phyloP scores from a whole-genome alignment of 2,888 invertebrate genomes.

The Amorpha juglandis region DNA sequence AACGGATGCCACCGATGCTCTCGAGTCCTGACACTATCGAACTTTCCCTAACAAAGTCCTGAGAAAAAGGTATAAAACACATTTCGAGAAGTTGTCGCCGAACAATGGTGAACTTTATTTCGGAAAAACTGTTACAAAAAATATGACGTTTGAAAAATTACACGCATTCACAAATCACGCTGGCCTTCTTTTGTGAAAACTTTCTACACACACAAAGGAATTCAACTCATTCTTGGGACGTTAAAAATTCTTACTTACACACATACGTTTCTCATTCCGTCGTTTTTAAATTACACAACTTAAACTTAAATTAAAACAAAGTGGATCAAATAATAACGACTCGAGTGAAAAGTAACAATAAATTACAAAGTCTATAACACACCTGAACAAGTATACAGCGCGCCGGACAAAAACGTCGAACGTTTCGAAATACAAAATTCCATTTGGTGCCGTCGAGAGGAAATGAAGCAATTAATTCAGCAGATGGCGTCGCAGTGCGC shows the following conservation, averaged over 20 bases:
- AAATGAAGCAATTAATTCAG: conserved; percentile 84
- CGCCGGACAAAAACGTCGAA: conserved; percentile 68
- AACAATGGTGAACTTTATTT: conserved; percentile 80
- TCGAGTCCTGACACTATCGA: conserved; percentile 67
- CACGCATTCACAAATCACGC: conserved; percentile 83
- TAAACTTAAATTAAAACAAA: conserved; percentile 6
- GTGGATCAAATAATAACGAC: conserved; percentile 31
- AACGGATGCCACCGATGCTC: conserved; percentile 59
- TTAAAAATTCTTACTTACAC: conserved; percentile 55
- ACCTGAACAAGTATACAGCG: conserved; percentile 68
- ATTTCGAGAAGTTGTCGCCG: conserved; percentile 71
- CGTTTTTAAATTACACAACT: conserved; percentile 39
- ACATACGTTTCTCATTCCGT: conserved; percentile 41
- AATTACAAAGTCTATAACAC: conserved; percentile 68
- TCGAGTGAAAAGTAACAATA: conserved; percentile 61
- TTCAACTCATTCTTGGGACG: conserved; percentile 74
- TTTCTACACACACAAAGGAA: conserved; percentile 74
- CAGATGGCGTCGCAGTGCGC: conserved; percentile 82
- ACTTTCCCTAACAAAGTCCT: conserved; percentile 68
- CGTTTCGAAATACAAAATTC: conserved; percentile 81
- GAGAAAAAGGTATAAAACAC: conserved; percentile 65
- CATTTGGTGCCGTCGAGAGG: conserved; percentile 81
- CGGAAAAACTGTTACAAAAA: conserved; percentile 77
- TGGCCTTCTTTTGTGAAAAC: conserved; percentile 79
- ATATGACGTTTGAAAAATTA: conserved; percentile 84